These are phyloP conservation scores for Rhinogobio ventralis DNA, from an alignment of 2,797 vertebrate genomes.

Conservation along the genomic window DNA sequence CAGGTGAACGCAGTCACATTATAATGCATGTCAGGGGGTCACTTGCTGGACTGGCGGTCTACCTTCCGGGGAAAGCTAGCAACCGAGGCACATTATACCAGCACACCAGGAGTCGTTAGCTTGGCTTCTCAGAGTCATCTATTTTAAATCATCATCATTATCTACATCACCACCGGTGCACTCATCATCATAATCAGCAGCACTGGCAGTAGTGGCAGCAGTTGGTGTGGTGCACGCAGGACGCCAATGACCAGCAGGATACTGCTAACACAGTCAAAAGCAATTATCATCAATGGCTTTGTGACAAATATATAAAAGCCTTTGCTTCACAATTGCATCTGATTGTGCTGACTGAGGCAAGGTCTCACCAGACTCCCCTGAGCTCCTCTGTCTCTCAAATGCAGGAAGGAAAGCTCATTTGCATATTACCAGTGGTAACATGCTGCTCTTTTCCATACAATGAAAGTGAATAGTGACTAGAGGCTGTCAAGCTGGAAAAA, in stretches of 20 bases:
- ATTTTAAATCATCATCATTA: conserved; percentile 35
- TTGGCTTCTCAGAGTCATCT: conserved; percentile 6
- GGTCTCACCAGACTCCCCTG: conserved; percentile 33
- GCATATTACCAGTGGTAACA: not conserved
- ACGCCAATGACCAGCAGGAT: conserved; percentile 52
- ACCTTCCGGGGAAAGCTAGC: not conserved
- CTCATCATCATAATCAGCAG: conserved; percentile 45
- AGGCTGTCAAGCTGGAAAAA: not conserved
- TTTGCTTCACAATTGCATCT: conserved; percentile 43
- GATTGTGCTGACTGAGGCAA: conserved; percentile 56
- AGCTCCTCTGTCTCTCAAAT: conserved; percentile 4
- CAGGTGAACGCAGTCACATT: not conserved
- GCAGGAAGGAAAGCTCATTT: conserved; percentile 4
- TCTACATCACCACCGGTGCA: conserved; percentile 26
- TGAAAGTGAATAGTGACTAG: not conserved
- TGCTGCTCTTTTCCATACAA: not conserved
- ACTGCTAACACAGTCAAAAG: conserved; percentile 51
- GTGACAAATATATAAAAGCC: conserved; percentile 54
- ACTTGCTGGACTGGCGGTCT: conserved; percentile 10
- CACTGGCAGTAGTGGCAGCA: conserved; percentile 33
- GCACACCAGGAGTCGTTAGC: conserved; percentile 15
- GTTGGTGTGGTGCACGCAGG: conserved; percentile 32
- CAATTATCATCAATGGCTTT: conserved; percentile 64
- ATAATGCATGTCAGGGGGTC: not conserved
- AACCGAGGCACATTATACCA: not conserved